phyloP scores from a whole-genome alignment of 2,797 vertebrate genomes.

The Hemitrygon akajei region DNA sequence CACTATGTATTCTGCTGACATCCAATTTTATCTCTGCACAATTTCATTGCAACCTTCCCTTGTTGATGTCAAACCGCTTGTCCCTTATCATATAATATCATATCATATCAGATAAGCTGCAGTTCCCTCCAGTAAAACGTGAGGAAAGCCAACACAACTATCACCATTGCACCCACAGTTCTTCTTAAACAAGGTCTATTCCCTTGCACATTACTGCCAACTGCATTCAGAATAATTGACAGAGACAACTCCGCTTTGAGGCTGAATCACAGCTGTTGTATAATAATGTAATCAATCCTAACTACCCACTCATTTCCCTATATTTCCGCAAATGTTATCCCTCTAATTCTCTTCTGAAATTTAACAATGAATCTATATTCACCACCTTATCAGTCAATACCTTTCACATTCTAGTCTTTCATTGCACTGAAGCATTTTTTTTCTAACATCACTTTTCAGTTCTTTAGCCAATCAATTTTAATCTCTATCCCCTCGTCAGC shows the following conservation, averaged over 20 bases:
- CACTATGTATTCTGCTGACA: background rate
- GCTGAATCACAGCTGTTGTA: background rate
- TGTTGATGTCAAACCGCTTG: background rate
- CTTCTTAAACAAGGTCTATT: background rate
- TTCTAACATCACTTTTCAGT: too few species aligned
- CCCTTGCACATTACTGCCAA: background rate
- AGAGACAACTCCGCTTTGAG: background rate
- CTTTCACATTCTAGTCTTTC: background rate
- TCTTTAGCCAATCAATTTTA: background rate
- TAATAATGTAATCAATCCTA: background rate
- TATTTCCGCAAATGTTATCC: background rate
- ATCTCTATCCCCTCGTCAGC: background rate
- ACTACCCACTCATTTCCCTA: background rate
- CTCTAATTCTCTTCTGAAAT: background rate
- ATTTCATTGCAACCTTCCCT: background rate
- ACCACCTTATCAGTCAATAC: background rate
- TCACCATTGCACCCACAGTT: background rate
- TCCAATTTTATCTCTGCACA: background rate
- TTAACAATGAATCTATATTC: background rate
- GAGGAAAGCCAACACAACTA: background rate
- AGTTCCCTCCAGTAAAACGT: background rate
- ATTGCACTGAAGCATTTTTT: background rate
- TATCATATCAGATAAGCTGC: background rate
- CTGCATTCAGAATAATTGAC: background rate
- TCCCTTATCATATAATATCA: too few species aligned